Evolutionary conservation across 1,140 invertebrate species (phyloP).

Genomic region (Bombus sylvicola): DNA sequence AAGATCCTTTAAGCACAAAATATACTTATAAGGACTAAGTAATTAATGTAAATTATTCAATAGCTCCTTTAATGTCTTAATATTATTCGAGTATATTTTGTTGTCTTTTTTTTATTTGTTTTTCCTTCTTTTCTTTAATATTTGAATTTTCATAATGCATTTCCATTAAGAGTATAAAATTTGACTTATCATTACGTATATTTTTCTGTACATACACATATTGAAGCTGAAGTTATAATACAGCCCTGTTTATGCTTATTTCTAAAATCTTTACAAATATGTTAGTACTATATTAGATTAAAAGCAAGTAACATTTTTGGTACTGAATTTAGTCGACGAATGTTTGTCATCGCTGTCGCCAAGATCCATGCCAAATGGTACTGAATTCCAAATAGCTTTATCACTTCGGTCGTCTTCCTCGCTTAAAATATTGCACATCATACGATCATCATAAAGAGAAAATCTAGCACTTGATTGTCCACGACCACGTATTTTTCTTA

Average conservation of each 20-base stretch:
- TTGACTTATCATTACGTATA: conserved; percentile 60
- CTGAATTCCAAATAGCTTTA: conserved; percentile 75
- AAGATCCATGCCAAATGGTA: conserved; percentile 79
- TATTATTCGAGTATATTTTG: conserved; percentile 37
- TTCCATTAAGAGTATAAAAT: conserved; percentile 68
- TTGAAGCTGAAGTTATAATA: conserved; percentile 48
- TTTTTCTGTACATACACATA: conserved; percentile 71
- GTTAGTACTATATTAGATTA: conserved; percentile 69
- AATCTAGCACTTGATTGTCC: conserved; percentile 84
- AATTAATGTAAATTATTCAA: conserved; percentile 37
- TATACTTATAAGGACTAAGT: conserved; percentile 38
- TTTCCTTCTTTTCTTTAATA: conserved; percentile 52
- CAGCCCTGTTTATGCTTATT: conserved; percentile 29
- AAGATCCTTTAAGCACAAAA: conserved; percentile 41
- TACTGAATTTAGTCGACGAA: conserved; percentile 78
- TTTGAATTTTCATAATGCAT: conserved; percentile 52
- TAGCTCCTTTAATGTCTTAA: conserved; percentile 9
- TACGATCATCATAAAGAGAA: conserved; percentile 93
- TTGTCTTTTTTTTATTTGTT: conserved; percentile 17
- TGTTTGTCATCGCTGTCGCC: conserved; percentile 71
- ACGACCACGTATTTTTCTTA: conserved; percentile 85
- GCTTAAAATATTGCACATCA: conserved; percentile 87
- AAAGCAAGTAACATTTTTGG: conserved; percentile 77
- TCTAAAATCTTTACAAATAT: conserved; percentile 70
- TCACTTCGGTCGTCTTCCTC: conserved; percentile 72